Evolutionary conservation across 2,797 vertebrate species (phyloP), one percentile per base, ranked within the genome.

Genomic region (Microcaecilia unicolor): DNA sequence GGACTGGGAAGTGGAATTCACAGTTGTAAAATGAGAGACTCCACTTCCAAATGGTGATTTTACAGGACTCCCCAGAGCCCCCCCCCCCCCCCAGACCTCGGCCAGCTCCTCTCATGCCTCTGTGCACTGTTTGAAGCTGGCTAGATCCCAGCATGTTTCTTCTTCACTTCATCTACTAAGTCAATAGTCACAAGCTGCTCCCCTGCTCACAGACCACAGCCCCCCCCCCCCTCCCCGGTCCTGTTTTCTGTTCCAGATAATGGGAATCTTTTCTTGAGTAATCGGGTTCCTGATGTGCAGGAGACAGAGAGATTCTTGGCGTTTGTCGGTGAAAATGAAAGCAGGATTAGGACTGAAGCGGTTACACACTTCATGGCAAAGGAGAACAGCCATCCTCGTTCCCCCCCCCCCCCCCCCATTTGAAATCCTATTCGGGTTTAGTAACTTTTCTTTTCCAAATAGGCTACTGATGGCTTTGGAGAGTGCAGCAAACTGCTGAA

Each of bases 321-420:
- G 88, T 92, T 89, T 87, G 88, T 88, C 86, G 86, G 91, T 72
- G 53, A 79, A 86, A 93, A 92, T 92, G 89, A 93, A 95, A 95
- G 89, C 70, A 56, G 86, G 91, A 92, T 95, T 93, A 93, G 79
- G 70, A n/a, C 79, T 80, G 74, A 75, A 85, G 78, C 86, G 80
- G 75, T 79, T 88, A 90, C 88, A 87, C 87, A 81, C 85, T 83
- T 86, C 84, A 80, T 72, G 77, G 90, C 71, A 87, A 89, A 91
- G 76, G 70, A 81, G 73, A 66, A 81, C 84, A 81, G 80, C 80
- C 80, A 85, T 88, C 88, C n/a, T n/a, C n/a, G n/a, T n/a, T n/a
- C n/a, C n/a, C n/a, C n/a, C n/a, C n/a, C n/a, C n/a, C n/a, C n/a
- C n/a, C 74, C 74, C 76, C 54, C 76, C 54, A 66, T 81, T 85